Evolutionary conservation across 2,888 invertebrate species (phyloP).

Genomic region (Monopis laevigella): DNA sequence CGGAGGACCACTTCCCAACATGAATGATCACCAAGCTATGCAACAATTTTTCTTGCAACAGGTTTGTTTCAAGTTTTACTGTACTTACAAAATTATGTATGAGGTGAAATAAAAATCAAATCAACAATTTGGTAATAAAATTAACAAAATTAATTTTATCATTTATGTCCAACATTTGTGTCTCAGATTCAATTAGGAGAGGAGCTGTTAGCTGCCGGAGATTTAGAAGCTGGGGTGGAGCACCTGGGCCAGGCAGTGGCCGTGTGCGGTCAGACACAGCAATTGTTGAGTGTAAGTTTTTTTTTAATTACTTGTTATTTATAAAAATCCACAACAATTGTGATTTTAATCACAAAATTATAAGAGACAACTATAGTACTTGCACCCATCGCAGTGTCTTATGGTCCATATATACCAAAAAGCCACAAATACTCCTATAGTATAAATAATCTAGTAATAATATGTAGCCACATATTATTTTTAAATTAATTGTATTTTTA

Average conservation of each 20-base stretch:
- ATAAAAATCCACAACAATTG: too few relatives aligned
- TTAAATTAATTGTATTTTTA: too few relatives aligned
- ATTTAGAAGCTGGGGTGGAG: conserved; percentile 90
- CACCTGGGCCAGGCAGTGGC: conserved; percentile 98
- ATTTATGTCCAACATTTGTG: neutral
- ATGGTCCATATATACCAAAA: too few relatives aligned
- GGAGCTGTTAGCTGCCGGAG: conserved; percentile 85
- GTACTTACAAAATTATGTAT: neutral
- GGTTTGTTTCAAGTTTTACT: conserved; percentile 25
- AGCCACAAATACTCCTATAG: too few relatives aligned
- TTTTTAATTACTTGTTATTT: too few relatives aligned
- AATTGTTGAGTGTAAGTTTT: conserved; percentile 76
- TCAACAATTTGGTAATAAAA: neutral
- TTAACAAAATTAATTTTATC: neutral
- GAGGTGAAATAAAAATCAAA: neutral
- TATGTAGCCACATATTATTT: too few relatives aligned
- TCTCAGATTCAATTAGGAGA: conserved; percentile 91
- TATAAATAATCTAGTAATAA: too few relatives aligned
- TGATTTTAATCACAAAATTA: too few relatives aligned
- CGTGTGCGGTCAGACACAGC: conserved; percentile 94
- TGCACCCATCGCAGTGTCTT: too few relatives aligned
- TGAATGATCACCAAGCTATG: conserved; percentile 92
- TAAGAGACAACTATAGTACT: too few relatives aligned
- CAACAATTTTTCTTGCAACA: conserved; percentile 82
- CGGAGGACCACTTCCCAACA: conserved; percentile 77